phyloP scores from a whole-genome alignment of 2,888 invertebrate species.

The Bombylius major region DNA sequence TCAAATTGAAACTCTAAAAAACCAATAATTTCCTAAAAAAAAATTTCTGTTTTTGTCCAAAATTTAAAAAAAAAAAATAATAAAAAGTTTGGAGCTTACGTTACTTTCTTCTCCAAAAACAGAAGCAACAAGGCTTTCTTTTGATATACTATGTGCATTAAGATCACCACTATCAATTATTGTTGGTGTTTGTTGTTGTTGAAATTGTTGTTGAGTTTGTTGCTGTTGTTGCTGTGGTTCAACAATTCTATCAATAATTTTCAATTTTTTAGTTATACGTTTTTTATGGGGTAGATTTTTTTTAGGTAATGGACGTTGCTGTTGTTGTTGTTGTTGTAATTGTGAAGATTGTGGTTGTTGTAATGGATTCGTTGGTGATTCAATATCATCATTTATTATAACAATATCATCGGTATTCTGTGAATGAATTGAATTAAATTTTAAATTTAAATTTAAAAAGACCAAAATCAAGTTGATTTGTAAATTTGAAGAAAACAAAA shows the following conservation, averaged over 20 bases:
- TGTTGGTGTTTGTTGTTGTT: not conserved
- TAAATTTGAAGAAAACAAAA: too few relatives aligned
- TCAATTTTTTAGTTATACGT: slow-evolving; percentile 64
- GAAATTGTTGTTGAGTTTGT: not conserved
- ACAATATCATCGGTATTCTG: not conserved
- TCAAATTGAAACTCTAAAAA: too few relatives aligned
- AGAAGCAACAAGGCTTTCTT: not conserved
- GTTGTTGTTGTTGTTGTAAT: not conserved
- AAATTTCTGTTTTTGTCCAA: not conserved
- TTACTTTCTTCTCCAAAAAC: slow-evolving; percentile 3
- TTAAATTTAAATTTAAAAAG: not conserved
- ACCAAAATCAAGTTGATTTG: too few relatives aligned
- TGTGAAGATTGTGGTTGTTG: not conserved
- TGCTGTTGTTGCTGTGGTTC: not conserved
- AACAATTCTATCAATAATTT: slow-evolving; percentile 24
- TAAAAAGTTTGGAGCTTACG: not conserved
- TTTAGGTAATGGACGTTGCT: slow-evolving; percentile 29
- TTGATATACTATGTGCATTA: not conserved
- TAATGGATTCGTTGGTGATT: not conserved
- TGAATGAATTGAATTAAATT: not conserved
- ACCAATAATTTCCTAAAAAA: too few relatives aligned
- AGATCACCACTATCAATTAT: not conserved
- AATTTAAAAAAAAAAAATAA: not conserved
- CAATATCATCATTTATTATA: not conserved
- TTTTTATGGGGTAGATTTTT: slow-evolving; percentile 78